phyloP scores from a whole-genome alignment of 2,888 invertebrate species.

The Cabera pusaria region DNA sequence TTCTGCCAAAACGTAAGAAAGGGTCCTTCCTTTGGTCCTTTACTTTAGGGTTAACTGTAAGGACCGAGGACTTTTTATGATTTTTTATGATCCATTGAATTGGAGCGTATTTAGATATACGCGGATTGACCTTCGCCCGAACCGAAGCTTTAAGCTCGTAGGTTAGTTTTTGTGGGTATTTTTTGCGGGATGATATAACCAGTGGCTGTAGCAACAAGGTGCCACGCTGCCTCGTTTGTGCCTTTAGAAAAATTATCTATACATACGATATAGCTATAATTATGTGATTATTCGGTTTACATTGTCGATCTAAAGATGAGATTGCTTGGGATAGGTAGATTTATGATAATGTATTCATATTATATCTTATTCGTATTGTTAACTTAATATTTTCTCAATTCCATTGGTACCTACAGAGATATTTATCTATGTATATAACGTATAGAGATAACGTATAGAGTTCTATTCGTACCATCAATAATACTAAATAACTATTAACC shows the following conservation, averaged over 20 bases:
- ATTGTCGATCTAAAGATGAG: too few relatives aligned
- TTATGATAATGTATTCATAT: too few relatives aligned
- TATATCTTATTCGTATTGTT: too few relatives aligned
- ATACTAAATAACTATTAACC: too few relatives aligned
- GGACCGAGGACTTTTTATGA: constrained; percentile 45
- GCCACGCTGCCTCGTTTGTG: constrained; percentile 19
- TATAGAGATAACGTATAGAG: too few relatives aligned
- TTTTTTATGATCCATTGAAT: constrained; percentile 49
- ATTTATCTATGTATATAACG: too few relatives aligned
- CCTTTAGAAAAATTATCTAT: constrained; percentile 15
- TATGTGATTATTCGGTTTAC: constrained; percentile 1
- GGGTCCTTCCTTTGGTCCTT: constrained; percentile 69
- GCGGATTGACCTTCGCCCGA: constrained; percentile 48
- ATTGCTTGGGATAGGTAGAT: too few relatives aligned
- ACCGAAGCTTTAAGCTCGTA: constrained; percentile 28
- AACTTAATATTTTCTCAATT: too few relatives aligned
- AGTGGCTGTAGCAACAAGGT: constrained; percentile 25
- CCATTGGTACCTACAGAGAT: too few relatives aligned
- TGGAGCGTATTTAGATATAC: constrained; percentile 46
- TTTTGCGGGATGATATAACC: constrained; percentile 38
- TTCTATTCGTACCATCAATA: too few relatives aligned
- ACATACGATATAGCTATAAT: too few relatives aligned
- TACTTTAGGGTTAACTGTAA: constrained; percentile 72
- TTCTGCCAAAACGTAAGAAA: constrained; percentile 75
- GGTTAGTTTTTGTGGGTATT: constrained; percentile 38